A percentile compares a stretch with the other conserved stretches of the same genome.
phyloP scores from a whole-genome alignment of 2,113 vertebrate genomes.

The Plotosus lineatus region DNA sequence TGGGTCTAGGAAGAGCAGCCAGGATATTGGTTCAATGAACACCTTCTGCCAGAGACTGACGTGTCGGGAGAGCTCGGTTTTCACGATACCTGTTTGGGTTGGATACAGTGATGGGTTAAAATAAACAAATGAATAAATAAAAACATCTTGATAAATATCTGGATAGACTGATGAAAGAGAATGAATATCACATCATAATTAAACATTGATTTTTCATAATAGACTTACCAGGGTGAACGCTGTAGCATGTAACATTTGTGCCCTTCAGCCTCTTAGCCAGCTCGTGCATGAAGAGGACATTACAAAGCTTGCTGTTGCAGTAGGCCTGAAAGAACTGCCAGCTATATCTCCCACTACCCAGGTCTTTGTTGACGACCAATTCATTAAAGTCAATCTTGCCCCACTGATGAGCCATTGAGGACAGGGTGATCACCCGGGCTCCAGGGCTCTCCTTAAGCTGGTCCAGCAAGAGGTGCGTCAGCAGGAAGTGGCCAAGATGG shows the following conservation, averaged over 20 bases:
- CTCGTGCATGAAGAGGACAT: constrained; percentile 73
- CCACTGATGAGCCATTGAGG: constrained; percentile 76
- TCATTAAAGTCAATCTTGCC: constrained; percentile 72
- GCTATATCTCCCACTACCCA: constrained; percentile 66
- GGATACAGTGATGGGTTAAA: no score
- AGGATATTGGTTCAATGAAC: constrained; percentile 63
- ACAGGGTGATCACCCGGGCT: constrained; percentile 79
- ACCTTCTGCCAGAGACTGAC: constrained; percentile 69
- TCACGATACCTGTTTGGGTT: constrained; percentile 61
- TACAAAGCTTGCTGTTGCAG: constrained; percentile 85
- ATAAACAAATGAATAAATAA: no score
- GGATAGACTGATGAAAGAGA: background rate
- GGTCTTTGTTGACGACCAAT: constrained; percentile 61
- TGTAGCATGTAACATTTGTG: constrained; percentile 81
- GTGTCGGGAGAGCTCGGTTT: constrained; percentile 65
- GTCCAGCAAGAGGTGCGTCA: constrained; percentile 79
- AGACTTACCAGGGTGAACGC: constrained; percentile 70
- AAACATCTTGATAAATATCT: background rate
- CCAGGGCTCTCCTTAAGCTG: constrained; percentile 71
- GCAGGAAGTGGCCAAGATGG: constrained; percentile 74
- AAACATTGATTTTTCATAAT: constrained; percentile 53
- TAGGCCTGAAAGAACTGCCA: constrained; percentile 78
- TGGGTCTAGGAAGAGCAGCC: constrained; percentile 65
- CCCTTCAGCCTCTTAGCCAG: constrained; percentile 78
- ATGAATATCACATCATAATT: no score